A percentile compares a stretch with the other conserved stretches of the same genome.
Evolutionary conservation across 2,888 invertebrate genomes (phyloP).

Genomic region (Cryptosula pallasiana): DNA sequence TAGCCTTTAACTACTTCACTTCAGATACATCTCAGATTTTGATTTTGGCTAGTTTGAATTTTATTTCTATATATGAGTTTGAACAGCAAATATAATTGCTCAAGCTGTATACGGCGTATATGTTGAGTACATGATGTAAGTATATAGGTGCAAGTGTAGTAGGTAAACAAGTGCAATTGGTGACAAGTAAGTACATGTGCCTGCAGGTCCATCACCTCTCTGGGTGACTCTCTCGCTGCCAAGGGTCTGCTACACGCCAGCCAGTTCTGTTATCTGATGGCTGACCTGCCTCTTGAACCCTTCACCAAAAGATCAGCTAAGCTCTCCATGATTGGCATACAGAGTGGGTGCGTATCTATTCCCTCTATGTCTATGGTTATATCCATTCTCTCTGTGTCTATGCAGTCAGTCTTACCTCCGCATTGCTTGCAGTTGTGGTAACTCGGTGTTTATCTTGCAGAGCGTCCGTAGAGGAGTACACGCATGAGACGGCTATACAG

Average conservation of each 20-base stretch:
- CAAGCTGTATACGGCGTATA: too few relatives aligned
- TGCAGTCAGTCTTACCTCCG: not conserved
- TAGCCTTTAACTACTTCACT: too few relatives aligned
- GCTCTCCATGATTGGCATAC: slow-evolving; percentile 74
- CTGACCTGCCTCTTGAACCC: slow-evolving; percentile 63
- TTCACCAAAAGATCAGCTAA: slow-evolving; percentile 61
- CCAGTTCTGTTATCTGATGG: slow-evolving; percentile 92
- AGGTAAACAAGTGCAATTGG: too few relatives aligned
- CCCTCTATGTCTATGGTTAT: not conserved
- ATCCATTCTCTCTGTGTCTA: not conserved
- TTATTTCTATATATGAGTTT: too few relatives aligned
- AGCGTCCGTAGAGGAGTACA: slow-evolving; percentile 57
- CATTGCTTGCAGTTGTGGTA: too few relatives aligned
- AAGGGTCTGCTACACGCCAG: slow-evolving; percentile 82
- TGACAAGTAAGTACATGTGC: too few relatives aligned
- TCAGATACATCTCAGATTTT: too few relatives aligned
- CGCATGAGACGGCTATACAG: slow-evolving; percentile 77
- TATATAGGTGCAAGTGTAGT: too few relatives aligned
- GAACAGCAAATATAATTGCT: too few relatives aligned
- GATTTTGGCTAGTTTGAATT: too few relatives aligned
- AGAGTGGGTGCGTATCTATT: slow-evolving; percentile 57
- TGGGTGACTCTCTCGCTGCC: slow-evolving; percentile 59
- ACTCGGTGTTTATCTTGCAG: too few relatives aligned
- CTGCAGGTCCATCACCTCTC: slow-evolving; percentile 58
- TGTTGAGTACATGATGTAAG: too few relatives aligned